Conservation (phyloP, 2,113 vertebrate genomes). For the Petrocephalus microphthalmus region DNA sequence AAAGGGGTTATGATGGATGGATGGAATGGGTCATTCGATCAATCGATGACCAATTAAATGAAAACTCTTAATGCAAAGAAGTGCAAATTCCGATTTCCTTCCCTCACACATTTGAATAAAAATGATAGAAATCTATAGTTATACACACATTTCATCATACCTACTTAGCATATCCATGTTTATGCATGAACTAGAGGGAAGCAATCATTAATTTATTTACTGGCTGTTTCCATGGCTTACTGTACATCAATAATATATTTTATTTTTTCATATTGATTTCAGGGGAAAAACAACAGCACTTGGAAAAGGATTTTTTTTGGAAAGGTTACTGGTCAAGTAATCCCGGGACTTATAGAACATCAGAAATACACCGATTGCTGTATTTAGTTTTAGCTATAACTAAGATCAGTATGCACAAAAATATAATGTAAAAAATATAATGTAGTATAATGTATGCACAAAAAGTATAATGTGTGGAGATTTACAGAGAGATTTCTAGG, state of each 20-base stretch:
- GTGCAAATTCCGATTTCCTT: background rate
- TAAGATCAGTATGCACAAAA: background rate
- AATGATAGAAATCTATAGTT: background rate
- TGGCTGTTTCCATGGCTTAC: background rate
- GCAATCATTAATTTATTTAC: background rate
- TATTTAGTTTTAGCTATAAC: background rate
- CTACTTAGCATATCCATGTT: background rate
- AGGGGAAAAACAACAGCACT: background rate
- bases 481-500: background rate
- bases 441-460: too few relatives aligned
- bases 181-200: background rate
- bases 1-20: background rate
- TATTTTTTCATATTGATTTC: background rate
- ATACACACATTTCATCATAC: background rate
- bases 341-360: background rate
- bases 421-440: too few relatives aligned
- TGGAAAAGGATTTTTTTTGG: background rate
- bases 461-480: background rate
- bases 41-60: background rate
- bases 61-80: background rate
- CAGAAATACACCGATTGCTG: background rate
- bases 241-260: background rate
- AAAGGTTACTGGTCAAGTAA: background rate
- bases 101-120: background rate
- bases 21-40: background rate